Evolutionary conservation across 2,888 invertebrate species (phyloP).

Genomic region (Halocaridina rubra): DNA sequence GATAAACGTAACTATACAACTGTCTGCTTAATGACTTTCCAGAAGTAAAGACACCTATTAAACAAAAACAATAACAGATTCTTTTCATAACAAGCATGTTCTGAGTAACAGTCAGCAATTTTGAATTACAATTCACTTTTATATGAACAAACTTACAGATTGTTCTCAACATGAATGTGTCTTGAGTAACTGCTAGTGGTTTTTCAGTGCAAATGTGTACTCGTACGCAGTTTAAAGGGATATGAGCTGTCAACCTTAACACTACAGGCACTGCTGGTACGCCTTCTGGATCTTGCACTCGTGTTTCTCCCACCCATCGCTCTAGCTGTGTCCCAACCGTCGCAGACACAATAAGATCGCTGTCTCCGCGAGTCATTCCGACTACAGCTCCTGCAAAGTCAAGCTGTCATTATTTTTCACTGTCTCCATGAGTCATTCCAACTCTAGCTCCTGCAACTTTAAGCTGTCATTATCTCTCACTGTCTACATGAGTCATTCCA

Average conservation of each 20-base stretch:
- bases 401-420: no score
- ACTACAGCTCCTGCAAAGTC: conserved; percentile 32
- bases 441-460: conserved; percentile 23
- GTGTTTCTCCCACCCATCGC: conserved; percentile 43
- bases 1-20: no score
- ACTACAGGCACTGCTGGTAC: conserved; percentile 58
- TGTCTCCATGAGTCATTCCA: no score
- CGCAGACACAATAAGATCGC: conserved; percentile 47
- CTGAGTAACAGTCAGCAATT: not conserved
- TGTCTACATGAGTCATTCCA: no score
- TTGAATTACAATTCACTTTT: not conserved
- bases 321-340: conserved; percentile 57
- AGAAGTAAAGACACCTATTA: no score
- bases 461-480: no score
- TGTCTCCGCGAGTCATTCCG: conserved; percentile 18
- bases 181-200: conserved; percentile 54
- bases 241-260: conserved; percentile 53
- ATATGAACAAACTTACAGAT: conserved; percentile 36
- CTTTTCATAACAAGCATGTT: no score
- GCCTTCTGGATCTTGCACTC: conserved; percentile 31
- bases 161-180: conserved; percentile 58
- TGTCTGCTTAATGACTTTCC: no score
- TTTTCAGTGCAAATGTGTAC: conserved; percentile 54
- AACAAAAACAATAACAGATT: no score
- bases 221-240: conserved; percentile 52